phyloP scores from a whole-genome alignment of 1,140 invertebrate genomes.

The Metopolophium dirhodum region DNA sequence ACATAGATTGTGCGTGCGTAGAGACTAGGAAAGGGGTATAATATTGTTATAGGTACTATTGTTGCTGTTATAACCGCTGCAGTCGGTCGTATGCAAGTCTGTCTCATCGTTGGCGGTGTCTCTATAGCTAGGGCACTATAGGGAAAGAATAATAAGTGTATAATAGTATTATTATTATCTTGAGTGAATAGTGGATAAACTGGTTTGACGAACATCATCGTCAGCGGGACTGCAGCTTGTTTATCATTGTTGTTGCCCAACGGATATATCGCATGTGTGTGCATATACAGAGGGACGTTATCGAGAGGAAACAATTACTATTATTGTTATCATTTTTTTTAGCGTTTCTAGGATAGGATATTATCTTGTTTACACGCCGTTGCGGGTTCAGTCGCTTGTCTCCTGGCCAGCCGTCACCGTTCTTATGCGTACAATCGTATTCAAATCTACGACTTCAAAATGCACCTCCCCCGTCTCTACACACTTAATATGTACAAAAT shows the following conservation, averaged over 20 bases:
- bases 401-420: neutral
- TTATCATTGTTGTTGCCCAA: slow-evolving; percentile 33
- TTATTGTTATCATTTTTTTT: slow-evolving; percentile 12
- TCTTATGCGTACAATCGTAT: neutral
- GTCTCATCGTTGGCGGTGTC: neutral
- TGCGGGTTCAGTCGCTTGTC: neutral
- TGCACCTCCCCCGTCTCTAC: neutral
- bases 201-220: slow-evolving; percentile 30
- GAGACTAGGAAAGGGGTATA: neutral
- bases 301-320: slow-evolving; percentile 14
- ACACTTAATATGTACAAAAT: neutral
- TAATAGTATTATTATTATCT: neutral
- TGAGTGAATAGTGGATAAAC: slow-evolving; percentile 44
- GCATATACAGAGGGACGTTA: neutral
- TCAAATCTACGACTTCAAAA: neutral
- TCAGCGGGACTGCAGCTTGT: neutral
- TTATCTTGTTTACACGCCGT: neutral
- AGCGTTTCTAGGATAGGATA: neutral
- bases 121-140: neutral
- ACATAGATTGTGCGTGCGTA: too few relatives aligned
- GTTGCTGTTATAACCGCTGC: neutral
- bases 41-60: neutral
- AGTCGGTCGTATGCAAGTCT: neutral
- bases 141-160: neutral
- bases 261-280: neutral